A percentile compares a stretch with the other conserved stretches of the same genome.
phyloP scores from a whole-genome alignment of 2,113 vertebrate genomes.

The Typhlomys cinereus region DNA sequence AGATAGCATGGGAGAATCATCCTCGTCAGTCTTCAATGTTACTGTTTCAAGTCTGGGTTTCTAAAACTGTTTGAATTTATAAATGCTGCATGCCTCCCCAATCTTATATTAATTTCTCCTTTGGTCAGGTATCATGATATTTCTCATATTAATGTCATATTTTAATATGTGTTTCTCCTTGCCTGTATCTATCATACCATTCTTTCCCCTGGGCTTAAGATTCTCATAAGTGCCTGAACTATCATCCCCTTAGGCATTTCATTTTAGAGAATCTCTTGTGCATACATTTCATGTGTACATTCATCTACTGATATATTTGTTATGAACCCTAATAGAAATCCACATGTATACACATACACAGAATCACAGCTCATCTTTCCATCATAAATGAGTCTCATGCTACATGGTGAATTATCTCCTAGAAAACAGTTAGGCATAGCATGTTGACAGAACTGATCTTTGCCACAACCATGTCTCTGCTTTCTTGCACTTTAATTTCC shows the following conservation, averaged over 20 bases:
- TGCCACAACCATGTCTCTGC: background rate
- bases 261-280: background rate
- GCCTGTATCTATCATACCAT: background rate
- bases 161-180: background rate
- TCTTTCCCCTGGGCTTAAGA: background rate
- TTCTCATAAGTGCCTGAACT: background rate
- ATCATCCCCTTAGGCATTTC: background rate
- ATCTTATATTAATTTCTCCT: background rate
- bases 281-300: conserved; percentile 16
- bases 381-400: background rate
- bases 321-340: background rate
- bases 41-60: too few species aligned
- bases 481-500: background rate
- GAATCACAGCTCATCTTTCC: background rate
- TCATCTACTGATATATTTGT: background rate
- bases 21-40: too few species aligned
- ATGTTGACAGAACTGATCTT: background rate
- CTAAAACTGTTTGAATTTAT: background rate
- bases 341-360: background rate
- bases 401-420: background rate
- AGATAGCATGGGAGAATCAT: too few species aligned
- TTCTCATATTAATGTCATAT: too few species aligned
- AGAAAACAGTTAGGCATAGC: background rate
- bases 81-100: background rate
- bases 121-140: background rate